Evolutionary conservation across 2,113 vertebrate species (phyloP), one percentile per base, ranked within the genome.

Genomic region (Xenopus laevis): DNA sequence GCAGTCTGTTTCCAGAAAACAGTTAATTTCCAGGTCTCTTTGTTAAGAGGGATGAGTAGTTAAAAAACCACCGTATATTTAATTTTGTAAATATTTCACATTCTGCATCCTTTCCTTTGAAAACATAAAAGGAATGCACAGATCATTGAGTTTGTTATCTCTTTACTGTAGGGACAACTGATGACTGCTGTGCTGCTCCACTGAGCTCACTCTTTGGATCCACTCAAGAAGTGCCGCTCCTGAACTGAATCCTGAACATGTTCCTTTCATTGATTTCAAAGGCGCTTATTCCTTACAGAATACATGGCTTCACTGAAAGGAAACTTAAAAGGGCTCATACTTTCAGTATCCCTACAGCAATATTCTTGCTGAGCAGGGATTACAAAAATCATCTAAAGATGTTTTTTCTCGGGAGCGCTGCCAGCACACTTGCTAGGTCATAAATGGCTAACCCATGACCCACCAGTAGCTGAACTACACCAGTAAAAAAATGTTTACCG

Each of bases 231-330:
- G 27, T 17, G 15, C 13, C 5, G 61, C 16, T 64, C 61, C 61
- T 64, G 27, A 15, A 40, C 16, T 64, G 23, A 64, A 64, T 64
- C 13, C 16, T 50, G 47, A 50, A 16, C 47, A 50, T 50, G 47
- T 30, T 64, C 13, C 16, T 40, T 64, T 40, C 17, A 64, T 40
- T 64, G 61, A 33, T 40, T 64, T 64, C 27, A 64, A 64, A 64
- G 61, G 33, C 13, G 13, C 16, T n/a, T 40, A 40, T 40, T 64
- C 30, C 44, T 46, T 46, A 65, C 17, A 18, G 30, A 16, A 64
- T 64, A 65, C 23, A 64, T 40, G 61, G 16, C 61, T 40, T 64
- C 23, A 64, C 30, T 64, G 61, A 64, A 33, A 64, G 27, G 61
- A 30, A 50, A 64, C 62, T 64, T 40, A 13, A 65, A 45, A 40